Evolutionary conservation across 64 coral and sea anemone species (phyloP), one percentile per base, ranked within the genome.

Genomic region (Trachythela sp.): DNA sequence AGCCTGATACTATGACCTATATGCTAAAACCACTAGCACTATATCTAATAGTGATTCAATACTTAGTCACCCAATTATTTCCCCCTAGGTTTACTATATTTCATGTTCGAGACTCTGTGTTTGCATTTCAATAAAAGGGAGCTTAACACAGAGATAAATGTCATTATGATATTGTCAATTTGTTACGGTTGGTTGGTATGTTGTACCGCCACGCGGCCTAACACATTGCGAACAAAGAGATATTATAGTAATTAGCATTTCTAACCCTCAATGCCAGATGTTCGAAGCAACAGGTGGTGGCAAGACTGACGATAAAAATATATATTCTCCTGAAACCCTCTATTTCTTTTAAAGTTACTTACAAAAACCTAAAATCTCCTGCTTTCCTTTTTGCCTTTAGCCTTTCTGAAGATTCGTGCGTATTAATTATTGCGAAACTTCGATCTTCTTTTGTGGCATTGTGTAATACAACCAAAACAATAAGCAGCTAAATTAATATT

Each of bases 151-250:
- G 75, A 20, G 20, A 80, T 80, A 80, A 37, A 80, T 35, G 31
- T 80, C 31, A 80, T 80, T 80, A 80, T 3, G 31, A 80, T 80
- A 80, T 80, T 80, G 75, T 39, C 33, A 35, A 37, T 80, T 80
- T 80, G 75, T 80, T 80, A 35, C 75, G 75, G 33, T 34, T 80
- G 75, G 75, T 80, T 80, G 75, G 15, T 37, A 80, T 37, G 30
- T 39, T 80, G 37, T 36, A 35, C 75, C 31, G 75, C 75, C 75
- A 80, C 75, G 75, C 75, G 75, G 75, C 33, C 75, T 5, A 37
- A 39, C 37, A 35, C 37, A 37, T 35, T 80, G 75, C 75, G 31
- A 80, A 80, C 75, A 80, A 80, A 80, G 75, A 80, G 20, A 68
- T 68, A 31, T 68, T 68, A n/a, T 2, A 68, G 31, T 39, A 13